These are phyloP conservation scores for Ammodramus savannarum DNA, from an alignment of 2,113 vertebrate genomes.

Conservation along the genomic window DNA sequence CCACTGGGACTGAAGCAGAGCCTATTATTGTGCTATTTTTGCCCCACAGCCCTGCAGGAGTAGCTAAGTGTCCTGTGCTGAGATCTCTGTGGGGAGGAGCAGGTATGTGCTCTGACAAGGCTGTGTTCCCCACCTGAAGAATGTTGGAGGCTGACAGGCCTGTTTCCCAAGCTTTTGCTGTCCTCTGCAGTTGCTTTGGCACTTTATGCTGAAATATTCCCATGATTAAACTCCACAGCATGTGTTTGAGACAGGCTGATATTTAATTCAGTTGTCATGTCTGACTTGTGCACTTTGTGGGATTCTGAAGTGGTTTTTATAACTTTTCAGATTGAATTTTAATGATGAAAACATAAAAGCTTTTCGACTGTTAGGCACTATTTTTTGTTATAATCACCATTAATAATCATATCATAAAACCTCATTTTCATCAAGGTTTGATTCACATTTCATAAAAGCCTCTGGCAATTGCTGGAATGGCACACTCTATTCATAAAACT, in stretches of 20 bases:
- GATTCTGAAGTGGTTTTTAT: conserved; percentile 29
- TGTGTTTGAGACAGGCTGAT: background rate
- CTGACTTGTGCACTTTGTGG: conserved; percentile 1
- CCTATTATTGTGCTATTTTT: background rate
- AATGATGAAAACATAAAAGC: conserved; percentile 23
- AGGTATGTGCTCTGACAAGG: background rate
- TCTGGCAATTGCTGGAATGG: background rate
- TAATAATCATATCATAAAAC: conserved; percentile 8
- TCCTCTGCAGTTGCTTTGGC: background rate
- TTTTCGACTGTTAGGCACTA: background rate
- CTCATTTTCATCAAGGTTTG: conserved; percentile 20
- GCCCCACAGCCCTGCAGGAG: background rate
- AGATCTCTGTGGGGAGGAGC: background rate
- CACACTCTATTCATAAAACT: background rate
- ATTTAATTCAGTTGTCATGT: background rate
- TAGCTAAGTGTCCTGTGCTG: background rate
- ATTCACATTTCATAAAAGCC: background rate
- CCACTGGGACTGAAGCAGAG: background rate
- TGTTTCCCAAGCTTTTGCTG: background rate
- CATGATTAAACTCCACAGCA: background rate
- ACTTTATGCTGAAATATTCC: background rate
- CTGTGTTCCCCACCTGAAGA: background rate
- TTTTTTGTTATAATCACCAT: background rate
- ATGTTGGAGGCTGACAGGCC: fast-evolving
- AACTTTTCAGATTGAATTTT: background rate